Percentiles rank a stretch among this genome's conserved stretches.
Evolutionary conservation across 2,888 invertebrate species (phyloP).

Genomic region (Pyralis farinalis): DNA sequence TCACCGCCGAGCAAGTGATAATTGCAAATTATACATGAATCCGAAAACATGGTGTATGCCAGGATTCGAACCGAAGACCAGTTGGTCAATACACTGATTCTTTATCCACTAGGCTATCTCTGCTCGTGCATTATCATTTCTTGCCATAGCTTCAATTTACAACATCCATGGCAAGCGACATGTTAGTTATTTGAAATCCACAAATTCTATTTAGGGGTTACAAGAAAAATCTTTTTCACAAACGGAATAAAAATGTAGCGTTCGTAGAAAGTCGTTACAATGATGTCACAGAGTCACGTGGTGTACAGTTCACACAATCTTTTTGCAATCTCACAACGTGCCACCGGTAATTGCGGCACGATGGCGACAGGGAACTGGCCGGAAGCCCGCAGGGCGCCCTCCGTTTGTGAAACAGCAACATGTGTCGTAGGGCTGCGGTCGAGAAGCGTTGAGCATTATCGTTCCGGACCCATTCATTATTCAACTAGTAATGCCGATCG

Average conservation of each 20-base stretch:
- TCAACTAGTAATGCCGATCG: conserved; percentile 50
- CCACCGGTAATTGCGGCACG: conserved; percentile 1
- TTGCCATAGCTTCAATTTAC: no score
- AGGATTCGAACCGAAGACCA: no score
- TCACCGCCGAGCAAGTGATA: no score
- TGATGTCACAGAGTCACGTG: background rate
- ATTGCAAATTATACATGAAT: no score
- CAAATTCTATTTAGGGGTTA: no score
- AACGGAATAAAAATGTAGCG: background rate
- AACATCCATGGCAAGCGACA: no score
- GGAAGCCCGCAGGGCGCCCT: background rate
- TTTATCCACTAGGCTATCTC: no score
- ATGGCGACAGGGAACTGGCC: background rate
- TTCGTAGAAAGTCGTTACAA: background rate
- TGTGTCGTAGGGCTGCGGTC: conserved; percentile 19
- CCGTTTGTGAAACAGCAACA: conserved; percentile 13
- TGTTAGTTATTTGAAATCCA: no score
- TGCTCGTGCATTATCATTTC: no score
- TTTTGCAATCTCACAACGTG: background rate
- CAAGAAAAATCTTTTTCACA: background rate
- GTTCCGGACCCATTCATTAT: conserved; percentile 55
- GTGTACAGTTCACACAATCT: conserved; percentile 1
- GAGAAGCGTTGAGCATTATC: conserved; percentile 36
- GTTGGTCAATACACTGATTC: no score
- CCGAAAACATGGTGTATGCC: no score